Percentiles rank a stretch among this genome's conserved stretches.
Conservation (phyloP, 2,888 invertebrate species). For the Hypena proboscidalis region DNA sequence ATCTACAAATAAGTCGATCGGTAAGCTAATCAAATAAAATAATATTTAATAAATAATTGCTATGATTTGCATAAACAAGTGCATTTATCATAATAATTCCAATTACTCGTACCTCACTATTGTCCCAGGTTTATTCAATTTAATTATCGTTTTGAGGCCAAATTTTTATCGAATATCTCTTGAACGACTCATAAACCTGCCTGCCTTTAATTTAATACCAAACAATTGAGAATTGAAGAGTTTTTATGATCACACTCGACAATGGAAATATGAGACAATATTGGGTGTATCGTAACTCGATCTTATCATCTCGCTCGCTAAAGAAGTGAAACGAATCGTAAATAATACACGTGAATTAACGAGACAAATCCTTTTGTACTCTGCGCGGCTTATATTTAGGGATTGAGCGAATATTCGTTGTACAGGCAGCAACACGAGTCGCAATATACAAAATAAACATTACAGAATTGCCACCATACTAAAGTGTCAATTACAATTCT, state of each 20-base stretch:
- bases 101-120: conserved; percentile 52
- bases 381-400: conserved; percentile 40
- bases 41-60: no score
- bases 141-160: conserved; percentile 24
- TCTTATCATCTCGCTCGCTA: conserved; percentile 69
- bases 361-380: conserved; percentile 71
- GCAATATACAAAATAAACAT: no score
- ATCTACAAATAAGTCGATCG: conserved; percentile 10
- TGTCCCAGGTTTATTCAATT: conserved; percentile 52
- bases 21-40: no score
- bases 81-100: no score
- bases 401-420: conserved; percentile 43
- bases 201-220: conserved; percentile 16
- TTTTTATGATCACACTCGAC: conserved; percentile 61
- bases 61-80: conserved; percentile 71
- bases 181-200: conserved; percentile 8
- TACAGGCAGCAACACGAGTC: conserved; percentile 11
- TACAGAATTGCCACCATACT: no score
- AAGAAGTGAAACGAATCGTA: conserved; percentile 78
- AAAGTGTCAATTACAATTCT: no score
- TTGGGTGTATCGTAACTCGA: conserved; percentile 77
- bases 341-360: conserved; percentile 79
- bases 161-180: conserved; percentile 10
- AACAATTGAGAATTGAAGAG: conserved; percentile 43
- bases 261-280: conserved; percentile 78